A percentile compares a stretch with the other conserved stretches of the same genome.
Conservation (phyloP, 2,888 invertebrate genomes). For the Philhelius pedissequus region DNA sequence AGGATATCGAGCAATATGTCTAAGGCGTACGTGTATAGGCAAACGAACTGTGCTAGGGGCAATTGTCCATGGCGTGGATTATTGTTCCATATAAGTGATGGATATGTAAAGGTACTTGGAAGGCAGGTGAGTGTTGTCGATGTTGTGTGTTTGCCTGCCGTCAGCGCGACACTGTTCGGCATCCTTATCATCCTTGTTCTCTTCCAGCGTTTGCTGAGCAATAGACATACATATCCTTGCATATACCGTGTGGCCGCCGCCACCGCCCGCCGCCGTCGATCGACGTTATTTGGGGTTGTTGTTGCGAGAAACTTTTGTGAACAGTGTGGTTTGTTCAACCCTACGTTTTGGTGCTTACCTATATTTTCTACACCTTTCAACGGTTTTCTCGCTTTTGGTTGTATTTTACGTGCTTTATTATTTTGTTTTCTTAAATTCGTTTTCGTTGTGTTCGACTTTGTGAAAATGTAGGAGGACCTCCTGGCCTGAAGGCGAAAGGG, state of each 20-base stretch:
- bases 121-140: conserved; percentile 29
- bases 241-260: too few relatives aligned
- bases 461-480: conserved; percentile 12
- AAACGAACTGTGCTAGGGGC: conserved; percentile 29
- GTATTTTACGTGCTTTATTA: conserved; percentile 46
- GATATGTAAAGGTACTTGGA: conserved; percentile 48
- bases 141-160: neutral
- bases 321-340: conserved; percentile 28
- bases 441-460: conserved; percentile 34
- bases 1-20: conserved; percentile 11
- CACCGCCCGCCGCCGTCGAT: too few relatives aligned
- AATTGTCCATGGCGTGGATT: conserved; percentile 68
- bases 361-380: conserved; percentile 36
- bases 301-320: conserved; percentile 12
- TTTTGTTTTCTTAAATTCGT: conserved; percentile 55
- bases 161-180: neutral
- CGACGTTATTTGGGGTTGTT: neutral
- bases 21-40: neutral
- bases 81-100: conserved; percentile 61
- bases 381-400: conserved; percentile 5
- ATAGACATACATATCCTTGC: neutral
- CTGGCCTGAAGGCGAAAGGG: neutral
- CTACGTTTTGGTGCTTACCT: conserved; percentile 11
- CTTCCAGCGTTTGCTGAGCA: neutral
- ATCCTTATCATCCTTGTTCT: neutral